phyloP scores from a whole-genome alignment of 2,113 vertebrate genomes.

The Amblyopsis rosae region DNA sequence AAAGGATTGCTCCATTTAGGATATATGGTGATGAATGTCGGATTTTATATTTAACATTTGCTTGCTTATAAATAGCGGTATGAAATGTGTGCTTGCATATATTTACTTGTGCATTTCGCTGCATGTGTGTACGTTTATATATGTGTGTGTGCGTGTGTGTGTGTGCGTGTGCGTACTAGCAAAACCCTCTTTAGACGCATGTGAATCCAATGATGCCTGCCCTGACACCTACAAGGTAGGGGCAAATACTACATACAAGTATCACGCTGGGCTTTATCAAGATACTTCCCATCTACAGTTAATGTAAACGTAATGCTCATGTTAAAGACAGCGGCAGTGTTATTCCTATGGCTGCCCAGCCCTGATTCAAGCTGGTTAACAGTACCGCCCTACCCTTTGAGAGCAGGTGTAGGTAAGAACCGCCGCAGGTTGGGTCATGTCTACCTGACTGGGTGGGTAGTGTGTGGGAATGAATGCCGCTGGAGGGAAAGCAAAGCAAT shows the following conservation, averaged over 20 bases:
- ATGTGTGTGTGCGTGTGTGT: slow-evolving; percentile 19
- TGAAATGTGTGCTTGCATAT: background rate
- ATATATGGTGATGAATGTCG: no score
- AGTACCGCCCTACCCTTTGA: slow-evolving; percentile 1
- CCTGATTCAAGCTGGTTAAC: slow-evolving; percentile 38
- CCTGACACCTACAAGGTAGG: no score
- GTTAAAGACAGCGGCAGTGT: slow-evolving; percentile 13
- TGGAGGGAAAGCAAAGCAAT: no score
- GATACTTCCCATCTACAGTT: no score
- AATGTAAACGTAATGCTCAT: background rate
- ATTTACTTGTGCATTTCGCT: background rate
- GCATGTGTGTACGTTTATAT: slow-evolving; percentile 1
- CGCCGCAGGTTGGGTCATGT: slow-evolving; percentile 53
- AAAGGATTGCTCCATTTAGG: no score
- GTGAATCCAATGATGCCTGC: background rate
- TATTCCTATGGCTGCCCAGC: slow-evolving; percentile 17
- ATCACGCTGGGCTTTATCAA: no score
- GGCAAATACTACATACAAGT: no score
- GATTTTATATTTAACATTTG: background rate
- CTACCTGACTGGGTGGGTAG: slow-evolving; percentile 28
- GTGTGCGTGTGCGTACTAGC: slow-evolving; percentile 15
- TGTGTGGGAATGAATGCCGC: no score
- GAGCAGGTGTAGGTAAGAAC: slow-evolving; percentile 21
- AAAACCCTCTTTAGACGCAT: background rate
- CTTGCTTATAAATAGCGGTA: background rate